Conservation (phyloP, 2,797 vertebrate genomes). For the Phaenicophaeus curvirostris region DNA sequence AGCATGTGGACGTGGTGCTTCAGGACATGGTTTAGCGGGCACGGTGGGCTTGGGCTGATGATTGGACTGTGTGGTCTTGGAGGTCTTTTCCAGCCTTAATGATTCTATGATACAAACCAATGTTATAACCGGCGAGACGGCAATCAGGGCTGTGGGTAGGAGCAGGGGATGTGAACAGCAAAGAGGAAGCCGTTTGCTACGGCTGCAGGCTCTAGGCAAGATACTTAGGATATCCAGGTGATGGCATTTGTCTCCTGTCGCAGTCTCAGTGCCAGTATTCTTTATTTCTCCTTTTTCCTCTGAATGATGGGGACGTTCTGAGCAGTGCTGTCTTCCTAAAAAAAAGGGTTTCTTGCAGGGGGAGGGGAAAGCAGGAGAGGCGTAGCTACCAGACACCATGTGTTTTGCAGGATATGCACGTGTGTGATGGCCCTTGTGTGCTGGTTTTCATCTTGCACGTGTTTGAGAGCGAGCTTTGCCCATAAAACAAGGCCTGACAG, state of each 20-base stretch:
- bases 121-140: background rate
- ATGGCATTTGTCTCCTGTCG: background rate
- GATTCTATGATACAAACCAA: background rate
- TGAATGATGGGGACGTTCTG: background rate
- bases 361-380: background rate
- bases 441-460: background rate
- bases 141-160: background rate
- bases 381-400: background rate
- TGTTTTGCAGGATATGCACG: background rate
- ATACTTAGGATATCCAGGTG: background rate
- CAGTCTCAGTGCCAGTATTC: too few relatives aligned
- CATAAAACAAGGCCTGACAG: background rate
- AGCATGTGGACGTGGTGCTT: too few relatives aligned
- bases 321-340: background rate
- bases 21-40: too few relatives aligned
- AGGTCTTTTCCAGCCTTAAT: too few relatives aligned
- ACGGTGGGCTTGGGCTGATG: too few relatives aligned
- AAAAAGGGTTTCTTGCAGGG: background rate
- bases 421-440: background rate
- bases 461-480: background rate
- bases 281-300: background rate
- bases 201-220: background rate
- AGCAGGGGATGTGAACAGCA: background rate
- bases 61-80: too few relatives aligned
- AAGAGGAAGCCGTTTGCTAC: background rate